These are phyloP conservation scores for Gymnoscopelus braueri DNA, from an alignment of 2,797 vertebrate species.

Conservation along the genomic window DNA sequence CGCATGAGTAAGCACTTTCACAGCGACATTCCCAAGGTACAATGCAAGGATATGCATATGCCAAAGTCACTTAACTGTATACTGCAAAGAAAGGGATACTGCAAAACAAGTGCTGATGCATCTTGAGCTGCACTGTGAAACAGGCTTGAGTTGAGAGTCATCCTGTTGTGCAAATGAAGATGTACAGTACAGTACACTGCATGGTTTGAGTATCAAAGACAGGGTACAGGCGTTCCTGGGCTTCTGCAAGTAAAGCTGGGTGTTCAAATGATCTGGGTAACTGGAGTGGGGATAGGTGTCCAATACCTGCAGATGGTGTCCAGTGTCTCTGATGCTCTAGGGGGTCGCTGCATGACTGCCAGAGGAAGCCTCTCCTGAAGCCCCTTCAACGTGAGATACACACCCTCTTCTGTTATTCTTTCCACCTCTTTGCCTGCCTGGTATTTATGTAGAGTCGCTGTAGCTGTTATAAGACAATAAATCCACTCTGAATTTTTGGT, in stretches of 20 bases:
- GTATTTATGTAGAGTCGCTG: slow-evolving; percentile 2
- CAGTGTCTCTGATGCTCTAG: not conserved
- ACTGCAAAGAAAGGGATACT: too few species aligned
- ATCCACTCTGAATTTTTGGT: not conserved
- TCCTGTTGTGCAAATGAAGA: not conserved
- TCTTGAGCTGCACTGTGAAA: too few species aligned
- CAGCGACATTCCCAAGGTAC: too few species aligned
- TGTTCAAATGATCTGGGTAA: not conserved
- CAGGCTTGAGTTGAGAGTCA: too few species aligned
- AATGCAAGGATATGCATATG: too few species aligned
- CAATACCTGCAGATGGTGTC: not conserved
- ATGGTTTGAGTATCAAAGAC: not conserved
- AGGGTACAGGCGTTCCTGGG: not conserved
- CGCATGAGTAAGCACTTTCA: too few species aligned
- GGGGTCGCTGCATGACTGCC: not conserved
- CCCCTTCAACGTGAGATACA: not conserved
- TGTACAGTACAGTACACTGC: not conserved
- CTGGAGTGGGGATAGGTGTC: not conserved
- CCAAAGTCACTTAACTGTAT: too few species aligned
- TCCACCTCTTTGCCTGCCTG: not conserved
- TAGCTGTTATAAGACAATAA: slow-evolving; percentile 3
- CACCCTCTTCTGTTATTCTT: not conserved
- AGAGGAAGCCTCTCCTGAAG: not conserved
- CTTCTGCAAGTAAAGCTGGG: slow-evolving; percentile 6
- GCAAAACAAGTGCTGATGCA: too few species aligned